Conservation (phyloP, 2,797 vertebrate genomes). For the Diceros bicornis region DNA sequence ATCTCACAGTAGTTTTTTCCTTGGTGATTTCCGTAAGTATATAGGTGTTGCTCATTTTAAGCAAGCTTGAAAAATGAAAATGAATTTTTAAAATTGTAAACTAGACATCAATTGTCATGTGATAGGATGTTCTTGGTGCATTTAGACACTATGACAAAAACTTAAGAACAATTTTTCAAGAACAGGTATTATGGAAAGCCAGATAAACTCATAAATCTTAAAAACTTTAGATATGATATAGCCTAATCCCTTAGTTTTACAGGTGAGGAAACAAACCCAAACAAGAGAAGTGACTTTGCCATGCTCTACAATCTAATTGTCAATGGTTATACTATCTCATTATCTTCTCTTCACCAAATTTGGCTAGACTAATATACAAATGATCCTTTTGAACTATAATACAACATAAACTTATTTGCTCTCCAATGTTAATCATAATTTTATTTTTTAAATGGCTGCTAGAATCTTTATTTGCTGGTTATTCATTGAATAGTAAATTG, state of each 20-base stretch:
- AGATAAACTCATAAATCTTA: slow-evolving; percentile 15
- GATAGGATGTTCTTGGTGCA: background rate
- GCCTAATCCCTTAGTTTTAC: slow-evolving; percentile 23
- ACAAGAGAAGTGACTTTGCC: background rate
- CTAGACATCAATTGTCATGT: background rate
- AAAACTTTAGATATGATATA: background rate
- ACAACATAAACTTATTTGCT: slow-evolving; percentile 12
- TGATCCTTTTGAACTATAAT: slow-evolving; percentile 22
- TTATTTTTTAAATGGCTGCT: background rate
- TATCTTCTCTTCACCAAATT: slow-evolving; percentile 31
- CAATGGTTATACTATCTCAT: background rate
- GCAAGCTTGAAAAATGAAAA: slow-evolving; percentile 12
- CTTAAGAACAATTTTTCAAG: background rate
- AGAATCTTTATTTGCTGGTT: background rate
- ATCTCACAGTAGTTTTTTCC: background rate
- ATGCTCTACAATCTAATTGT: background rate
- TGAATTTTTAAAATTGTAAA: background rate
- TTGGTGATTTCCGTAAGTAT: background rate
- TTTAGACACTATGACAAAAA: slow-evolving; percentile 27
- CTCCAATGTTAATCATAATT: background rate
- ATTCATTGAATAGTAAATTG: background rate
- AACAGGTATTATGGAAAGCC: background rate
- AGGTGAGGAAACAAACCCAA: slow-evolving; percentile 11
- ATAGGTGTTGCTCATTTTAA: background rate
- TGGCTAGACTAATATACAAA: background rate